A percentile compares a stretch with the other conserved stretches of the same genome.
These are phyloP conservation scores for Pilophorus perplexus DNA, from an alignment of 2,888 invertebrate genomes.

Conservation along the genomic window DNA sequence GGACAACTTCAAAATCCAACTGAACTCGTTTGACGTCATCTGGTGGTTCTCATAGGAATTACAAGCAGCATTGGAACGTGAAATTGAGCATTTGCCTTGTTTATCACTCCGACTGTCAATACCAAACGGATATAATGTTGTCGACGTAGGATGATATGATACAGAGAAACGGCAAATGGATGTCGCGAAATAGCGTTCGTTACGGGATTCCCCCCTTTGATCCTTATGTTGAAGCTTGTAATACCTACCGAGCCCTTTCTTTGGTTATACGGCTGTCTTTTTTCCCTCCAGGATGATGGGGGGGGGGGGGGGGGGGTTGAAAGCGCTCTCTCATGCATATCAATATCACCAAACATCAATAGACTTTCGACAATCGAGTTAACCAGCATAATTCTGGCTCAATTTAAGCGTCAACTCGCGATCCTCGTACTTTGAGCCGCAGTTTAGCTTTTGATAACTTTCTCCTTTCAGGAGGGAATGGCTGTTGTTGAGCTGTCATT, in stretches of 20 bases:
- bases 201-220: slow-evolving; percentile 13
- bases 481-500: too few relatives aligned
- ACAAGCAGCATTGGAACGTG: background rate
- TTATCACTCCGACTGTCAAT: background rate
- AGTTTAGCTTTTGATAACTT: too few relatives aligned
- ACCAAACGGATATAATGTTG: too few relatives aligned
- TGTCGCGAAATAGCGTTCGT: slow-evolving; percentile 9
- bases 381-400: background rate
- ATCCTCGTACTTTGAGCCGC: too few relatives aligned
- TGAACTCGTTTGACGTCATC: background rate
- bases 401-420: too few relatives aligned
- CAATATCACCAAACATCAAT: slow-evolving; percentile 10
- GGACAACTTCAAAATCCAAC: background rate
- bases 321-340: slow-evolving; percentile 2
- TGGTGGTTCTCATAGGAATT: background rate
- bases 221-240: background rate
- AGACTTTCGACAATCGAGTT: background rate
- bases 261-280: background rate
- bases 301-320: too few relatives aligned
- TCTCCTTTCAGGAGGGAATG: too few relatives aligned
- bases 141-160: too few relatives aligned
- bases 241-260: background rate
- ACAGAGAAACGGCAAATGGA: background rate
- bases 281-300: background rate
- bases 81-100: background rate